Evolutionary conservation across 35 echinoderm and acorn worm genomes (phyloP).

Genomic region (Lytechinus pictus): DNA sequence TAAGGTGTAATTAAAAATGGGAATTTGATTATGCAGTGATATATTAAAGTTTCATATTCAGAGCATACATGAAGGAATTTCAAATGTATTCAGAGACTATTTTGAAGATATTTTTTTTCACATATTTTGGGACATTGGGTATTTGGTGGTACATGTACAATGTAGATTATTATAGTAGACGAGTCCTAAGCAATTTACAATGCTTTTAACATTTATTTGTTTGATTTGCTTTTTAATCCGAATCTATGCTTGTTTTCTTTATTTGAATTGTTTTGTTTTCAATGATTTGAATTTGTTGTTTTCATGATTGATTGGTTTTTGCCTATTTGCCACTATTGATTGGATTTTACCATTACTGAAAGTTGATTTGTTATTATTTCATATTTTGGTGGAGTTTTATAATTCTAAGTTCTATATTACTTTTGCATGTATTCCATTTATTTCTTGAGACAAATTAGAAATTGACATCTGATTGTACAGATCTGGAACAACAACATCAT

Average conservation of each 20-base stretch:
- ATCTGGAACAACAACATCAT: no score
- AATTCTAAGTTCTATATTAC: background rate
- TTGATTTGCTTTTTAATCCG: background rate
- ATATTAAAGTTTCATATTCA: background rate
- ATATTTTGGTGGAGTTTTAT: background rate
- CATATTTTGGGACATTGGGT: background rate
- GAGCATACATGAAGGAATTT: background rate
- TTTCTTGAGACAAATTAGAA: background rate
- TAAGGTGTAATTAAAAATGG: no score
- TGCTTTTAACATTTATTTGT: background rate
- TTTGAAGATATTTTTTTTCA: background rate
- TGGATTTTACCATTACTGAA: background rate
- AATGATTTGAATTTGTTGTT: background rate
- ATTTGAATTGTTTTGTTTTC: background rate
- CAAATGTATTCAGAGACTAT: background rate
- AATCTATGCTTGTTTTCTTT: background rate
- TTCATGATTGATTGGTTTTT: background rate
- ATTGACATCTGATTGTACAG: no score
- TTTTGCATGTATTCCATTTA: background rate
- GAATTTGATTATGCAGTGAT: background rate
- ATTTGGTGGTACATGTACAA: background rate
- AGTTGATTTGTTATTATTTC: background rate
- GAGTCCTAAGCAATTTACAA: background rate
- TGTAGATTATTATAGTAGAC: background rate
- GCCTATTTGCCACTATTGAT: background rate